phyloP scores from a whole-genome alignment of 2,888 invertebrate genomes.

The Resseliella maxima region DNA sequence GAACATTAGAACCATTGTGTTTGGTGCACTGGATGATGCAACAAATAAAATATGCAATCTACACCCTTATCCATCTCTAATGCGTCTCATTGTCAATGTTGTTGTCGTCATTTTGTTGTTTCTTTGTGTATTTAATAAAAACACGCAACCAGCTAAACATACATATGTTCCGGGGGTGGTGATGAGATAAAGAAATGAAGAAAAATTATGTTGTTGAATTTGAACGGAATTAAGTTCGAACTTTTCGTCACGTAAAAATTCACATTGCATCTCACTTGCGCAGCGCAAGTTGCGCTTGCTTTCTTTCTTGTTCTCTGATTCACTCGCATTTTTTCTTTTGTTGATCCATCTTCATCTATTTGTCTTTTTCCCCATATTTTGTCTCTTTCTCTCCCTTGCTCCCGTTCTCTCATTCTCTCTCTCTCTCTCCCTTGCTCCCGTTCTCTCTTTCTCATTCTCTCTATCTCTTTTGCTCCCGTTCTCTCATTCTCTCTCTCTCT shows the following conservation, averaged over 20 bases:
- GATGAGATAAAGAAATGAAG: not conserved
- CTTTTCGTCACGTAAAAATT: not conserved
- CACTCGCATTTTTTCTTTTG: not conserved
- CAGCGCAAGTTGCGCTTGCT: too few relatives aligned
- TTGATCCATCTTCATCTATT: not conserved
- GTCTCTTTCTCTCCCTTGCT: too few relatives aligned
- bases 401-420: not conserved
- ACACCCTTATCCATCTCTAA: not conserved
- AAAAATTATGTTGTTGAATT: slow-evolving; percentile 51
- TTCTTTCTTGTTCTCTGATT: too few relatives aligned
- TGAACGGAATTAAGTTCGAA: slow-evolving; percentile 36
- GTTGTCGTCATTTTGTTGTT: not conserved
- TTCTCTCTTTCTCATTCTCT: not conserved
- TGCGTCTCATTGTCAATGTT: not conserved
- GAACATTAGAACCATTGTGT: slow-evolving; percentile 1
- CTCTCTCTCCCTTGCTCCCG: not conserved
- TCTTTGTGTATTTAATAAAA: slow-evolving; percentile 22
- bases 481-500: not conserved
- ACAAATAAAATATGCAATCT: slow-evolving; percentile 22
- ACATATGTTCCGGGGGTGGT: slow-evolving; percentile 20
- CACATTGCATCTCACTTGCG: not conserved
- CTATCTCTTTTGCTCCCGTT: not conserved
- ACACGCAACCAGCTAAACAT: not conserved
- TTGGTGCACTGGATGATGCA: not conserved
- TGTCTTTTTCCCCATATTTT: not conserved